A percentile compares a stretch with the other conserved stretches of the same genome.
phyloP scores from a whole-genome alignment of 2,113 vertebrate genomes.

The Bubo scandiacus region DNA sequence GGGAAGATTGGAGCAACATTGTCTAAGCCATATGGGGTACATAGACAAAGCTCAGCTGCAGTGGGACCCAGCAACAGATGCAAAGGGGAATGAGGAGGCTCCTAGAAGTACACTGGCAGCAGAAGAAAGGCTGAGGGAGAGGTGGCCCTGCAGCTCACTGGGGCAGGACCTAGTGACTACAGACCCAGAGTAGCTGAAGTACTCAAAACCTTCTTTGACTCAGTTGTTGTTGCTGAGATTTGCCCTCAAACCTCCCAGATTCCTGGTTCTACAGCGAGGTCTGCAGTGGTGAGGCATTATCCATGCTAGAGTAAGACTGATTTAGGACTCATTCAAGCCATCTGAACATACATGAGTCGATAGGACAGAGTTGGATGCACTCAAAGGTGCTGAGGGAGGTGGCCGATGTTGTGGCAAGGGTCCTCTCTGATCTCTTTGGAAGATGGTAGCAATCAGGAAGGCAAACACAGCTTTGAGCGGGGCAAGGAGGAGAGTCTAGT shows the following conservation, averaged over 20 bases:
- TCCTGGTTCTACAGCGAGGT: background rate
- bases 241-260: background rate
- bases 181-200: background rate
- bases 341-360: background rate
- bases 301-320: background rate
- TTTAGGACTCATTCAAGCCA: background rate
- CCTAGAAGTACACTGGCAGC: background rate
- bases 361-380: background rate
- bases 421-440: background rate
- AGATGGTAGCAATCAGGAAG: accelerated
- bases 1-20: background rate
- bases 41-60: background rate
- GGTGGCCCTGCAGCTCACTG: background rate
- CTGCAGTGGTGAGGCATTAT: too few species aligned
- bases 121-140: background rate
- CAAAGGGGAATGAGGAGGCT: background rate
- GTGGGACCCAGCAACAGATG: background rate
- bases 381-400: background rate
- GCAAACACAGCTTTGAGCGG: background rate
- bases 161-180: background rate
- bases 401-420: background rate
- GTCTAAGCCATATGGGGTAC: background rate
- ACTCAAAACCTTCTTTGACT: background rate
- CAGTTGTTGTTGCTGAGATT: background rate
- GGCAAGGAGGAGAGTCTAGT: background rate